phyloP scores from a whole-genome alignment of 2,888 invertebrate species.

The Synanthedon myopaeformis region DNA sequence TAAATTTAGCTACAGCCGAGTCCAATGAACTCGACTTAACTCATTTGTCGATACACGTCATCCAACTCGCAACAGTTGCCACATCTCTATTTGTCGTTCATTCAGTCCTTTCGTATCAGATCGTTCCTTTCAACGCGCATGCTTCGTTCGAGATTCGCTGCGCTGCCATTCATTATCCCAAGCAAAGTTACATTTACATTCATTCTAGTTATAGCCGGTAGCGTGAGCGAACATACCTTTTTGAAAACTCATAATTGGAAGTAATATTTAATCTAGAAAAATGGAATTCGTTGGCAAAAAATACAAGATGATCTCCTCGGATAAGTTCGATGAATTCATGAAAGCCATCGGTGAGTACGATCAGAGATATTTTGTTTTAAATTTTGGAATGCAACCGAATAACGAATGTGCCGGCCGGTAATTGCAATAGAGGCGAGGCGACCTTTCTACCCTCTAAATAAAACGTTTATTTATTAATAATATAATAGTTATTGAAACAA shows the following conservation, averaged over 20 bases:
- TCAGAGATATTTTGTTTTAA: conserved; percentile 18
- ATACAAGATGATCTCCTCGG: conserved; percentile 83
- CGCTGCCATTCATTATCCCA: conserved; percentile 1
- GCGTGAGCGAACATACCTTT: conserved; percentile 17
- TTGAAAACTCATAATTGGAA: conserved; percentile 11
- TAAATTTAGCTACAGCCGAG: background rate
- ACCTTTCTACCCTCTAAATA: no score
- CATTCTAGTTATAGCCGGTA: conserved; percentile 47
- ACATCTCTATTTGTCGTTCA: conserved; percentile 15
- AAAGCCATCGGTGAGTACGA: conserved; percentile 82
- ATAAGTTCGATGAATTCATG: conserved; percentile 92
- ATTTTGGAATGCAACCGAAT: conserved; percentile 13
- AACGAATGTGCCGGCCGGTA: conserved; percentile 37
- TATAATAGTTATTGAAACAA: no score
- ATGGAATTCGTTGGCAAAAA: conserved; percentile 76
- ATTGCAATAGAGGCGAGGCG: background rate
- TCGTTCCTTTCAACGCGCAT: conserved; percentile 12
- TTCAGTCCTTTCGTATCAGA: conserved; percentile 17
- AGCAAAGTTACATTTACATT: conserved; percentile 8
- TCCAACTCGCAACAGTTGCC: conserved; percentile 5
- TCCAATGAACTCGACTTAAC: conserved; percentile 4
- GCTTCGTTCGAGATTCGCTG: background rate
- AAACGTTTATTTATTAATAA: no score
- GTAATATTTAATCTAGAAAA: conserved; percentile 15
- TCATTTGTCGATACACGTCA: conserved; percentile 1